Percentiles rank a stretch among this genome's conserved stretches.
These are phyloP conservation scores for Cotesia glomerata DNA, from an alignment of 1,140 invertebrate genomes.

Conservation along the genomic window DNA sequence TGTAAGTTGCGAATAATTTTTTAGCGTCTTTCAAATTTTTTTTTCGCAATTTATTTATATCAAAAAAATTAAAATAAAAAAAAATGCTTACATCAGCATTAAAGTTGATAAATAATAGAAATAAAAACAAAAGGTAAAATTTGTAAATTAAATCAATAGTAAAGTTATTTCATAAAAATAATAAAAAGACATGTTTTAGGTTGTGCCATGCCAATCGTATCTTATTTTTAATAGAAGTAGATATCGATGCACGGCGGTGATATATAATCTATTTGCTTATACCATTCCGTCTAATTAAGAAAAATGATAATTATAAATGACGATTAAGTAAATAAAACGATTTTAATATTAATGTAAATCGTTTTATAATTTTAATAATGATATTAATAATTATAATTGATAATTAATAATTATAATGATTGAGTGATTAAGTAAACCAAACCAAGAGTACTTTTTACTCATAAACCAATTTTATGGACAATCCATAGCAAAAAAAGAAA, in stretches of 20 bases:
- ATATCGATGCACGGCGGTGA: constrained; percentile 29
- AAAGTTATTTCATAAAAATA: neutral
- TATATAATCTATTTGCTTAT: constrained; percentile 25
- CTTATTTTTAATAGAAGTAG: neutral
- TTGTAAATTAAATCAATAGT: constrained; percentile 23
- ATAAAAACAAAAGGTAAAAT: neutral
- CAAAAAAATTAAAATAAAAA: neutral
- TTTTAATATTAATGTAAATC: neutral
- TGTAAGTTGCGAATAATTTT: too few relatives aligned
- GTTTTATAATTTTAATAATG: too few relatives aligned
- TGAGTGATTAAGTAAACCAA: neutral
- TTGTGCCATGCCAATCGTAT: constrained; percentile 33
- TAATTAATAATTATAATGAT: neutral
- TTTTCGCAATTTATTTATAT: neutral
- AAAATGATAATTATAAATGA: neutral
- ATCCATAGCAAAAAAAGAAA: constrained; percentile 7
- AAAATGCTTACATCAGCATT: neutral
- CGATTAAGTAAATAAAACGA: neutral
- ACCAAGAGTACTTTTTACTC: constrained; percentile 1
- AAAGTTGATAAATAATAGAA: neutral
- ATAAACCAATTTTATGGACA: constrained; percentile 12
- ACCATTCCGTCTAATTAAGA: constrained; percentile 29
- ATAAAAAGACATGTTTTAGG: constrained; percentile 19
- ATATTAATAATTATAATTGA: too few relatives aligned
- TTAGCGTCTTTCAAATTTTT: neutral